Percentiles rank a stretch among this genome's conserved stretches.
Evolutionary conservation across 2,888 invertebrate genomes (phyloP).

Genomic region (Tetrapedia diversipes): DNA sequence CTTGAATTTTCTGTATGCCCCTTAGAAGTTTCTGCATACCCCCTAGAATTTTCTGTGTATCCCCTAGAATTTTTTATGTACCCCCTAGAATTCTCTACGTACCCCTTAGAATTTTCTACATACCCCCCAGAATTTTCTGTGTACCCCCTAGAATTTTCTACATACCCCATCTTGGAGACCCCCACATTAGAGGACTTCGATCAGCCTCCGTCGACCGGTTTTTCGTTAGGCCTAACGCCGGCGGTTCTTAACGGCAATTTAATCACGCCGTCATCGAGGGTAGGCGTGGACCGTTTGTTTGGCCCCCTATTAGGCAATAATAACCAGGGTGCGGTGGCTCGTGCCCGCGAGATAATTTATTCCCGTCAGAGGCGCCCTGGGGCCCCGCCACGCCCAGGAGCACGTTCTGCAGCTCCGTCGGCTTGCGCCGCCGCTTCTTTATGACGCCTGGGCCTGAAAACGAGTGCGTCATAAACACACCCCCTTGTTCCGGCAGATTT

Average conservation of each 20-base stretch:
- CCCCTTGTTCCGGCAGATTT: conserved; percentile 60
- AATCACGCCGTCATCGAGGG: conserved; percentile 75
- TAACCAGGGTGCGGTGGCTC: conserved; percentile 76
- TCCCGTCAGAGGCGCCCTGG: conserved; percentile 78
- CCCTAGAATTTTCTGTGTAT: too few relatives aligned
- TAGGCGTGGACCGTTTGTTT: conserved; percentile 80
- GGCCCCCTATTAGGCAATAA: conserved; percentile 80
- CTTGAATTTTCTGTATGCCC: too few relatives aligned
- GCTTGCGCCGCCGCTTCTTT: conserved; percentile 77
- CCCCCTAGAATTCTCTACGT: too few relatives aligned
- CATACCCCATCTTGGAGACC: too few relatives aligned
- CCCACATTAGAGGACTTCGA: too few relatives aligned
- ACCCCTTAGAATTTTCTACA: too few relatives aligned
- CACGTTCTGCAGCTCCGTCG: conserved; percentile 60
- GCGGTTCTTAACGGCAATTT: conserved; percentile 70
- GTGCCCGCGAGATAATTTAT: conserved; percentile 78
- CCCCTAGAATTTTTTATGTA: too few relatives aligned
- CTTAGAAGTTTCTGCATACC: too few relatives aligned
- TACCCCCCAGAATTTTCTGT: too few relatives aligned
- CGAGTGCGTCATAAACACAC: conserved; percentile 80
- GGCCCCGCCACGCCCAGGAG: conserved; percentile 80
- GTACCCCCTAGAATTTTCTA: too few relatives aligned
- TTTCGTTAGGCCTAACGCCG: conserved; percentile 10
- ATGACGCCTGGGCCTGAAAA: conserved; percentile 78
- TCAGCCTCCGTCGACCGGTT: conserved; percentile 36